Base-by-base conservation (phyloP, 2,888 invertebrate species). In the Agapostemon virescens region DNA sequence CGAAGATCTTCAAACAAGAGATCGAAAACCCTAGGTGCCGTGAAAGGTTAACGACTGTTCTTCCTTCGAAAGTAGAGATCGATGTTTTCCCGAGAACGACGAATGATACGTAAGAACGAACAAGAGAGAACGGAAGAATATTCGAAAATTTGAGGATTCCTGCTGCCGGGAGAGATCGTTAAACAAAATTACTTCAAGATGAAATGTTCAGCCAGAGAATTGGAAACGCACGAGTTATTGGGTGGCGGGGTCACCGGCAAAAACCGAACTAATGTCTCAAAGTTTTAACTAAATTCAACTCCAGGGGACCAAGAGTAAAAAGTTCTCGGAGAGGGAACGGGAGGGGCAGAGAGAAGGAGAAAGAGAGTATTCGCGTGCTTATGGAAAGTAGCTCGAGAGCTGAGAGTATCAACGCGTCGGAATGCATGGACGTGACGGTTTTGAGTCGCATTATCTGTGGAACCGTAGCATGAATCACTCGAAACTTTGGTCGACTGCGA, bases 231-330 rank as follows among this genome's bases (percentile, higher is more conserved):
- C 85, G 84, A 78, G 69, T 82, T 38, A 77, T 75, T 73, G 76
- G 79, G 68, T 73, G 69, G 69, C 73, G 40, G 72, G 61, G 70
- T 77, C 76, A 72, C 61, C 58, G 77, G 77, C 64, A 70, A 58
- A 58, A 52, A 71, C 63, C 77, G 75, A 55, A 40, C 75, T 75
- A 75, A 71, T 79, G 58, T 75, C 72, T 72, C 68, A 42, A 84
- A 85, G 77, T 85, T 85, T 85, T 85, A 85, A 85, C 85, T 74
- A 83, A 85, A 85, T 85, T 83, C 85, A 75, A 77, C 74, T 64
- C 38, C 58, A n/a, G 71, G 61, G 64, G 26, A 61, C 52, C 68
- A 45, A 63, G 77, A 76, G 85, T 79, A 84, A 85, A 85, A 85
- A 85, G 77, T 85, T 85, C 63, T 38, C 13, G 9, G 15, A 13